These are phyloP conservation scores for Philereme transversata DNA, from an alignment of 2,888 invertebrate genomes.

Conservation along the genomic window DNA sequence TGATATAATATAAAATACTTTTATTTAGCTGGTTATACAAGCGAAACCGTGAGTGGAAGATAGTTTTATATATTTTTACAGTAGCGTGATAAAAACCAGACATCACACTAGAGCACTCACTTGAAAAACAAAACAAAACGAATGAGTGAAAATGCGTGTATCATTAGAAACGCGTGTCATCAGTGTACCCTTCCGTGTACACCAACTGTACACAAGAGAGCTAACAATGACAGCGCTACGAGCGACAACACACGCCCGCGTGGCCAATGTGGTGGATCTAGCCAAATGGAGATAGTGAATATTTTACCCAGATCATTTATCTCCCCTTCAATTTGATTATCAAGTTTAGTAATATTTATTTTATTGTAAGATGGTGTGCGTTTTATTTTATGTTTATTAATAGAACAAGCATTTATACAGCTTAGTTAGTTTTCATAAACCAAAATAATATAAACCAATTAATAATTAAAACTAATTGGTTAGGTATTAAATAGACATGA, in stretches of 20 bases:
- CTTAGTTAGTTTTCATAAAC: slow-evolving; percentile 11
- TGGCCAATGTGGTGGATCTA: slow-evolving; percentile 11
- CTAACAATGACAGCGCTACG: slow-evolving; percentile 15
- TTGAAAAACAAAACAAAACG: not conserved
- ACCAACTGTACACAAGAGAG: slow-evolving; percentile 13
- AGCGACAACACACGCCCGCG: slow-evolving; percentile 18
- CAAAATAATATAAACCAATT: slow-evolving; percentile 12
- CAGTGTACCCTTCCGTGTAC: slow-evolving; percentile 8
- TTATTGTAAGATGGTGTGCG: no score
- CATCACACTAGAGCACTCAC: not conserved
- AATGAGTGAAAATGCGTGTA: slow-evolving; percentile 5
- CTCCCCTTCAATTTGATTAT: no score
- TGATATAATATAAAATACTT: no score
- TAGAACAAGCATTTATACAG: slow-evolving; percentile 14
- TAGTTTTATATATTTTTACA: not conserved
- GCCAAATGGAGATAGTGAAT: not conserved
- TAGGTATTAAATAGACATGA: slow-evolving; percentile 1
- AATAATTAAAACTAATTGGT: slow-evolving; percentile 5
- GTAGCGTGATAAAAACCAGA: not conserved
- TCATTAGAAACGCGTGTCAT: not conserved
- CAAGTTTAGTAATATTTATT: no score
- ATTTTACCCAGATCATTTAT: no score
- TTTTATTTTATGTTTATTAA: no score
- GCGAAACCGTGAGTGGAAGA: no score
- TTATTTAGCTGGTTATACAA: no score